A percentile compares a stretch with the other conserved stretches of the same genome.
Conservation (phyloP, 2,797 vertebrate species). For the Ceyx erithaca region DNA sequence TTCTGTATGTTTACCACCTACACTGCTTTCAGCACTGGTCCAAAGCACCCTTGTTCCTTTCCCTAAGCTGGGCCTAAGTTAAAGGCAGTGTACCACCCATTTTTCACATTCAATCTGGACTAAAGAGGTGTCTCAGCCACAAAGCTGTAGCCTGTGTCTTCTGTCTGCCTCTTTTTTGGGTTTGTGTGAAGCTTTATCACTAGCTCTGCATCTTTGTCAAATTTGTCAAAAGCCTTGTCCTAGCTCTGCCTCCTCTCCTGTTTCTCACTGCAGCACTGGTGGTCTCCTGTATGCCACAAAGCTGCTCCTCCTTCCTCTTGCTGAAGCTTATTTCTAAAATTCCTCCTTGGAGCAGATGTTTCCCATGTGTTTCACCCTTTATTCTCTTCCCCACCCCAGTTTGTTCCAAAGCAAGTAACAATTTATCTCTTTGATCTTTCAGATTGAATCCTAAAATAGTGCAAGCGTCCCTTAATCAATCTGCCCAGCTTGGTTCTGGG, state of each 20-base stretch:
- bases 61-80: not conserved
- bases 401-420: not conserved
- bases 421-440: not conserved
- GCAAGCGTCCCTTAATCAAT: not conserved
- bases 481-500: not conserved
- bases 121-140: not conserved
- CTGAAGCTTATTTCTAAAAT: constrained; percentile 24
- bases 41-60: not conserved
- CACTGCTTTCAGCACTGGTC: not conserved
- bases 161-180: not conserved
- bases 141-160: not conserved
- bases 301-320: not conserved
- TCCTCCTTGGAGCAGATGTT: constrained; percentile 28
- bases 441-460: not conserved
- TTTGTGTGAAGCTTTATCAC: not conserved
- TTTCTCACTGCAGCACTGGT: not conserved
- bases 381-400: not conserved
- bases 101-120: not conserved
- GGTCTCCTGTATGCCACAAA: not conserved
- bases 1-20: not conserved
- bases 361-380: constrained; percentile 11
- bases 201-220: not conserved
- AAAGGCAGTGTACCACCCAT: not conserved
- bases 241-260: not conserved
- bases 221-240: not conserved